phyloP scores from a whole-genome alignment of 2,888 invertebrate species.

The Dolichopus griseipennis region DNA sequence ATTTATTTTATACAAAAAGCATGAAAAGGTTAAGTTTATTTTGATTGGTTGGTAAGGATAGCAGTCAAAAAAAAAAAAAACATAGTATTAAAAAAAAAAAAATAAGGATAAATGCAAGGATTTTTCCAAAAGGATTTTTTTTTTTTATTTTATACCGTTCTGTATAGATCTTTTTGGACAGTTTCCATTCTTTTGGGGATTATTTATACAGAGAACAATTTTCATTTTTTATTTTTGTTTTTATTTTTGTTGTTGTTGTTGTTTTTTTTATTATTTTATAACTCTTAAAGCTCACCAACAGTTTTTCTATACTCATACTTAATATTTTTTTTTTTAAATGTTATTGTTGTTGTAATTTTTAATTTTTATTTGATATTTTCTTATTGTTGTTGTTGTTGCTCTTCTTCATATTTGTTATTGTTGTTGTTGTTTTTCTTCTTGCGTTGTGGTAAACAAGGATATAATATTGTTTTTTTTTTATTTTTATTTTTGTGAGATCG shows the following conservation, averaged over 20 bases:
- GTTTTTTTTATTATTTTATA: background rate
- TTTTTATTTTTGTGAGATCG: background rate
- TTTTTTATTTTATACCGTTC: background rate
- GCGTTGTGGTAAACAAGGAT: slow-evolving; percentile 1
- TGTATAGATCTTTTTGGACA: background rate
- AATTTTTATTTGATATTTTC: background rate
- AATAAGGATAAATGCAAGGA: background rate
- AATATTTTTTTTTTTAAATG: too few relatives aligned
- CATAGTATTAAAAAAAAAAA: background rate
- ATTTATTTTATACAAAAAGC: background rate
- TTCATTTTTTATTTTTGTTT: too few relatives aligned
- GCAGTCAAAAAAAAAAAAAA: background rate
- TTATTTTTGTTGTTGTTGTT: too few relatives aligned
- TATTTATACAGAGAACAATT: background rate
- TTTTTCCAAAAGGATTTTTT: background rate
- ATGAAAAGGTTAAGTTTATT: slow-evolving; percentile 5
- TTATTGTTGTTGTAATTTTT: too few relatives aligned
- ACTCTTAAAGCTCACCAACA: background rate
- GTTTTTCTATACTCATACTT: too few relatives aligned
- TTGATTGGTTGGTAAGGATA: background rate
- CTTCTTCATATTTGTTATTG: background rate
- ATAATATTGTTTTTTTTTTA: too few relatives aligned
- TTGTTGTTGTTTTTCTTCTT: background rate
- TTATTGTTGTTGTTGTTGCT: background rate
- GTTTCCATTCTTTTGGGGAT: slow-evolving; percentile 1